phyloP scores from a whole-genome alignment of 2,113 vertebrate species.

The Anguilla rostrata region DNA sequence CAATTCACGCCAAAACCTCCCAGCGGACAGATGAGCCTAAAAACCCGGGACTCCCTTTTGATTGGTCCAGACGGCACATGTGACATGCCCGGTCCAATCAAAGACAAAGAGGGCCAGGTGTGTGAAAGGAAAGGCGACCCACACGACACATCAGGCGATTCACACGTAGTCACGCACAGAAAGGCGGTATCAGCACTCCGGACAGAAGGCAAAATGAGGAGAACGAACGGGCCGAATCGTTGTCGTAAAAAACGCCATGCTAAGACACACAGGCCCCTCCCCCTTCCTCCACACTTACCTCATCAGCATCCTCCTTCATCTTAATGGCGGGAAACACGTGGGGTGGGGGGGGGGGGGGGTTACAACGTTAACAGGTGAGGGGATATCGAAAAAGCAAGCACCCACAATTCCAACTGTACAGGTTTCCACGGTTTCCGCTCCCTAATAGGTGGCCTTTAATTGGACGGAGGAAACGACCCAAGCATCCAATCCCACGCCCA shows the following conservation, averaged over 20 bases:
- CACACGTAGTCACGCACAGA: too few species aligned
- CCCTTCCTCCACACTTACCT: constrained; percentile 55
- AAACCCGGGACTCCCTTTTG: not conserved
- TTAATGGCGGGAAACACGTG: constrained; percentile 58
- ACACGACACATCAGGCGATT: too few species aligned
- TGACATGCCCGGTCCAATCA: not conserved
- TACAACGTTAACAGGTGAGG: not conserved
- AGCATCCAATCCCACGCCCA: not conserved
- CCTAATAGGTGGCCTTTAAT: not conserved
- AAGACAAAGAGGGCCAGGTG: not conserved
- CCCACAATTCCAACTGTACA: not conserved
- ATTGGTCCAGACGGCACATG: not conserved
- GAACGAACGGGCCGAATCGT: not conserved
- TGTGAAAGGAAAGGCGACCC: too few species aligned
- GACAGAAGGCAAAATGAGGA: not conserved
- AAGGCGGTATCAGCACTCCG: too few species aligned
- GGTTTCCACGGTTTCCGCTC: not conserved
- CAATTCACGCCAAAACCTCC: not conserved
- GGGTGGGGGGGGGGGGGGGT: not conserved
- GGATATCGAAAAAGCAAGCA: not conserved
- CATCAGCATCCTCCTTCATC: constrained; percentile 72
- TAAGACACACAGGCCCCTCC: not conserved
- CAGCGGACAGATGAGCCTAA: not conserved
- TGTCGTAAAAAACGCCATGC: not conserved
- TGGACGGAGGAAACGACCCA: not conserved